A percentile compares a stretch with the other conserved stretches of the same genome.
These are phyloP conservation scores for Dicyrtomina minuta DNA, from an alignment of 2,888 invertebrate genomes.

Conservation along the genomic window DNA sequence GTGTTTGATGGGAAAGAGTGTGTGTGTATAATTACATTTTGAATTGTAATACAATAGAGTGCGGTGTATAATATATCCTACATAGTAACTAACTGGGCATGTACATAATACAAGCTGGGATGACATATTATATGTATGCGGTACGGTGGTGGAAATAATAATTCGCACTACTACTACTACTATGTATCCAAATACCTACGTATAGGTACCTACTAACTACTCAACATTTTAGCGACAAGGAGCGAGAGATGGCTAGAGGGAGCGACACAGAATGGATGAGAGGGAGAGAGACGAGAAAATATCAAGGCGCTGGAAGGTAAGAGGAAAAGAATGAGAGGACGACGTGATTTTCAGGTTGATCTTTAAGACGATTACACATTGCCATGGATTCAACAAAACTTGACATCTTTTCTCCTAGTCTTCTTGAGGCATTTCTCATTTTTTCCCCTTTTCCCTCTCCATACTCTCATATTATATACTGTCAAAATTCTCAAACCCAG, in stretches of 20 bases:
- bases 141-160: no score
- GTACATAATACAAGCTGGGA: no score
- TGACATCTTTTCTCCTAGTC: conserved; percentile 32
- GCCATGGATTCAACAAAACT: conserved; percentile 37
- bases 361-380: conserved; percentile 38
- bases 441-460: background rate
- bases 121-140: no score
- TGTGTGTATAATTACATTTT: no score
- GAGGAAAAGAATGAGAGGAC: conserved; percentile 9
- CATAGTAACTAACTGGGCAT: no score
- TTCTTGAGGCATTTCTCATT: conserved; percentile 1
- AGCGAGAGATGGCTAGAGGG: background rate
- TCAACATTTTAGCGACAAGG: no score
- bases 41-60: no score
- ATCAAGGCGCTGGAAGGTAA: conserved; percentile 14
- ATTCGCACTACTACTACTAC: no score
- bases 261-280: background rate
- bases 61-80: no score
- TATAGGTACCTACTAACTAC: no score
- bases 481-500: background rate
- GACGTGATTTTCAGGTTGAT: conserved; percentile 40
- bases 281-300: background rate
- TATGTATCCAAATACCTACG: no score
- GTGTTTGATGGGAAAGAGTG: no score
- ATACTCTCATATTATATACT: background rate